Conservation (phyloP, 2,113 vertebrate species). For the Sylvilagus bachmani region DNA sequence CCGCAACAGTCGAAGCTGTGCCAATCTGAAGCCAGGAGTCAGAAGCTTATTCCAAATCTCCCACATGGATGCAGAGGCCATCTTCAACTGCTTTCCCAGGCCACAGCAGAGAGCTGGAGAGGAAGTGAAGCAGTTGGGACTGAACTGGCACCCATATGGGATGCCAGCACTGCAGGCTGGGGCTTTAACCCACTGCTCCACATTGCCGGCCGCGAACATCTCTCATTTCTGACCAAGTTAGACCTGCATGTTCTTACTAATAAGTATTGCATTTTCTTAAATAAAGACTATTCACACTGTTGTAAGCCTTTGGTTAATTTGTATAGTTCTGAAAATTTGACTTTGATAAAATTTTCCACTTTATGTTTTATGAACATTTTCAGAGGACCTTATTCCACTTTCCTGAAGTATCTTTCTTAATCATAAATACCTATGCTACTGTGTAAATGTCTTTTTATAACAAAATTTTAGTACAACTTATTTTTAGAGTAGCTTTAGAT, state of each 20-base stretch:
- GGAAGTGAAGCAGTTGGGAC: too few species aligned
- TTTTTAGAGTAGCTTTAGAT: neutral
- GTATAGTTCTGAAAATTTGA: neutral
- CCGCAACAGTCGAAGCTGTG: too few species aligned
- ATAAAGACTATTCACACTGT: neutral
- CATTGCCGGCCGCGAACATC: too few species aligned
- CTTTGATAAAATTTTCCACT: neutral
- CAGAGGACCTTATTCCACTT: neutral
- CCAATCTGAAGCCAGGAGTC: too few species aligned
- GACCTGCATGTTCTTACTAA: neutral
- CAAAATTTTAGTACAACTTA: neutral
- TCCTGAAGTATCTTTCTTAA: neutral
- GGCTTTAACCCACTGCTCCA: too few species aligned
- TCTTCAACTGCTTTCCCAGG: too few species aligned
- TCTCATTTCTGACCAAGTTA: neutral
- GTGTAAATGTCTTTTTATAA: neutral
- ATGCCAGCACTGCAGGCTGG: too few species aligned
- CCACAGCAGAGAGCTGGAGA: too few species aligned
- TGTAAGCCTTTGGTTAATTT: neutral
- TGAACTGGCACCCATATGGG: too few species aligned
- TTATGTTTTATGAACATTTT: neutral
- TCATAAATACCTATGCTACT: neutral
- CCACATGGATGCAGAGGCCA: too few species aligned
- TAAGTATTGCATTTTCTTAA: neutral
- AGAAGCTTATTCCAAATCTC: too few species aligned